phyloP scores from a whole-genome alignment of 2,797 vertebrate genomes.

The Chrosomus eos region DNA sequence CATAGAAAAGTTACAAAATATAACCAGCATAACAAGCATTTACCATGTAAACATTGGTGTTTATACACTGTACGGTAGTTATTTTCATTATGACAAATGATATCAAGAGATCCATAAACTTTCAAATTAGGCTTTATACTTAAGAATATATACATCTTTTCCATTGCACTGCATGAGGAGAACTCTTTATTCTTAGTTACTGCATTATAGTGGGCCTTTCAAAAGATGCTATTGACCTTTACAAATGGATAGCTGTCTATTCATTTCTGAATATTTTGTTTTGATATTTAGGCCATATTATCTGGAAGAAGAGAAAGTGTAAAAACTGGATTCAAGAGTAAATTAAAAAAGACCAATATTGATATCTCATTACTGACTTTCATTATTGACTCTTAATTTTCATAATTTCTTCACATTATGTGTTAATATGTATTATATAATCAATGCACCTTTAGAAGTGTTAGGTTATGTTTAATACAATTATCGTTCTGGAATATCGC shows the following conservation, averaged over 20 bases:
- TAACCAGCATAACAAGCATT: neutral
- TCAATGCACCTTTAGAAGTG: neutral
- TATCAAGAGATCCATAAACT: no score
- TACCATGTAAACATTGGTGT: neutral
- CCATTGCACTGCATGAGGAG: neutral
- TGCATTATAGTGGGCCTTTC: neutral
- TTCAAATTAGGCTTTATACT: neutral
- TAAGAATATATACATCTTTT: neutral
- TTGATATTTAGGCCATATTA: neutral
- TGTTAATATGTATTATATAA: no score
- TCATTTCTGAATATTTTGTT: neutral
- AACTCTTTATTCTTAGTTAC: neutral
- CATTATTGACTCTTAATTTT: neutral
- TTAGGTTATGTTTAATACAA: neutral
- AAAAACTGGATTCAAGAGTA: neutral
- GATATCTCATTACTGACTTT: neutral
- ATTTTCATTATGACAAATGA: neutral
- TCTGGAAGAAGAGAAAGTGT: neutral
- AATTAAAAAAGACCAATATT: neutral
- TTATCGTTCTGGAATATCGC: neutral
- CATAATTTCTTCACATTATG: neutral
- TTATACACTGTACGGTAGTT: neutral
- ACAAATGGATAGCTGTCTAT: neutral
- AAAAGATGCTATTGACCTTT: neutral
- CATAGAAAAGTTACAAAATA: neutral